Percentiles rank a stretch among this genome's conserved stretches.
Conservation (phyloP, 2,797 vertebrate genomes). For the Steatocranus sp. region DNA sequence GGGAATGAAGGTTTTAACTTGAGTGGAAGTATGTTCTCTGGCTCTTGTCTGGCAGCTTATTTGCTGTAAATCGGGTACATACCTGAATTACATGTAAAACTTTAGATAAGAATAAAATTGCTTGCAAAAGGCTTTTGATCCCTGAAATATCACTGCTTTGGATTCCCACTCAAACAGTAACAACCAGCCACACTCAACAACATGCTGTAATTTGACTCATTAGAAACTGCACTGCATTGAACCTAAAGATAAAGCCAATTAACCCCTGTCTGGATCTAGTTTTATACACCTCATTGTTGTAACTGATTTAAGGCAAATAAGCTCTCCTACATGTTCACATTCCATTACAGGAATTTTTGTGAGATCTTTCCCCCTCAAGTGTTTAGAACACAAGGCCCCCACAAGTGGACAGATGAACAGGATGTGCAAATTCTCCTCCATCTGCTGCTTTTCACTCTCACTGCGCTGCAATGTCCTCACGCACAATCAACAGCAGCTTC, state of each 20-base stretch:
- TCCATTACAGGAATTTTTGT: not conserved
- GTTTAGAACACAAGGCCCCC: not conserved
- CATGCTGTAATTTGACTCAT: not conserved
- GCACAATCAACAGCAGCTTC: not conserved
- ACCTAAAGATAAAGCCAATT: not conserved
- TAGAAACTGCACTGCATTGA: not conserved
- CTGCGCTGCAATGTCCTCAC: not conserved
- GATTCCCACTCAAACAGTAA: not conserved
- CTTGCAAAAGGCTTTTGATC: not conserved
- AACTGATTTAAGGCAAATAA: not conserved
- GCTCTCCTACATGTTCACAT: accelerated
- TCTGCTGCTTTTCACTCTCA: not conserved
- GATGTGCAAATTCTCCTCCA: not conserved
- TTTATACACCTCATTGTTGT: not conserved
- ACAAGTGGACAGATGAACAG: not conserved
- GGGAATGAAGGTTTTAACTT: not conserved
- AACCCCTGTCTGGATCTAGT: not conserved
- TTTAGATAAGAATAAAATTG: not conserved
- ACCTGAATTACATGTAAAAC: not conserved
- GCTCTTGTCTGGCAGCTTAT: not conserved
- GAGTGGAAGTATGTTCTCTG: not conserved
- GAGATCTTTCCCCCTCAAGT: not conserved
- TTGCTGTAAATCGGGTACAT: not conserved
- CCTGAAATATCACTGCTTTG: not conserved
- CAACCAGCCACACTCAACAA: not conserved